Evolutionary conservation across 1,140 invertebrate species (phyloP).

Genomic region (Tribolium castaneum): DNA sequence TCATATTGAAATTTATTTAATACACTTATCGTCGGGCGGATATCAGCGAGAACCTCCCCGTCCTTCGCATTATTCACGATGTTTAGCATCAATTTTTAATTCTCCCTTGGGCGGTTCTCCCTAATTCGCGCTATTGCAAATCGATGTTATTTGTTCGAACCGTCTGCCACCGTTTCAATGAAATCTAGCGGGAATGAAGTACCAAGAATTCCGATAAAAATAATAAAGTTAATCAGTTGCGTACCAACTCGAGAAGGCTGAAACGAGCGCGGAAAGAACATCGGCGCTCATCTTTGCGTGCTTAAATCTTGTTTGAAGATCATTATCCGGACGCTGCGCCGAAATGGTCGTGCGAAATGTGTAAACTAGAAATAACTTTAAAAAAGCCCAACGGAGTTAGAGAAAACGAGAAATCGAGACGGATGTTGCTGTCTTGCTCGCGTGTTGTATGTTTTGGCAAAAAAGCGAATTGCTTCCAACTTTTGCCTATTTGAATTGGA

Average conservation of each 20-base stretch:
- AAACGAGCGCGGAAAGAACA: not conserved
- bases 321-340: not conserved
- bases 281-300: not conserved
- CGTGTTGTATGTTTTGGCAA: not conserved
- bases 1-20: slow-evolving; percentile 56
- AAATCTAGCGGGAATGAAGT: slow-evolving; percentile 1
- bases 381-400: not conserved
- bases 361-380: not conserved
- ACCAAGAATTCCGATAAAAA: not conserved
- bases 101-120: not conserved
- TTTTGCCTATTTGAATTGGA: slow-evolving; percentile 26
- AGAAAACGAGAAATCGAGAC: not conserved
- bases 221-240: slow-evolving; percentile 14
- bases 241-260: not conserved
- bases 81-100: slow-evolving; percentile 17
- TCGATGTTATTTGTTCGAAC: not conserved
- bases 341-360: not conserved
- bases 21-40: slow-evolving; percentile 33
- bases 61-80: slow-evolving; percentile 20
- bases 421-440: not conserved
- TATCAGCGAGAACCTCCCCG: slow-evolving; percentile 14
- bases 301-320: not conserved
- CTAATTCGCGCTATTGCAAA: slow-evolving; percentile 9
- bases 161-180: slow-evolving; percentile 5
- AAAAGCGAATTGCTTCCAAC: slow-evolving; percentile 9